Evolutionary conservation across 2,888 invertebrate genomes (phyloP).

Genomic region (Drosophila quinaria): DNA sequence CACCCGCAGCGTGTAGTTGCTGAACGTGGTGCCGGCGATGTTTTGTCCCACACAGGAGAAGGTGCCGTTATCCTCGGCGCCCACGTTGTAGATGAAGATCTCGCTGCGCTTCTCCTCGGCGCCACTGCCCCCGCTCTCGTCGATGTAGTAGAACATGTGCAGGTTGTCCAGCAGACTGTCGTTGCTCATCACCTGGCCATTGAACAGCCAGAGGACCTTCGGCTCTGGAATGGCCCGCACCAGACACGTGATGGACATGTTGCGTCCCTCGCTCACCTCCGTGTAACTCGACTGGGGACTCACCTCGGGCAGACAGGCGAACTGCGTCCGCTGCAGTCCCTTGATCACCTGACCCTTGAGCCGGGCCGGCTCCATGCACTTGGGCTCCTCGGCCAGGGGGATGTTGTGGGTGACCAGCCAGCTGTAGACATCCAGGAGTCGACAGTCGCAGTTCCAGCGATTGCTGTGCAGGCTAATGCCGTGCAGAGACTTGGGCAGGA

Average conservation of each 20-base stretch:
- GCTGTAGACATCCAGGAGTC: conserved; percentile 90
- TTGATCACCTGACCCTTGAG: conserved; percentile 90
- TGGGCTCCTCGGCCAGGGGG: conserved; percentile 92
- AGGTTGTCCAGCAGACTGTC: conserved; percentile 90
- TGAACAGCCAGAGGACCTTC: conserved; percentile 93
- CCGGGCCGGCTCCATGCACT: conserved; percentile 90
- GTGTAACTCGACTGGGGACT: conserved; percentile 91
- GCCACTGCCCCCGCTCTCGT: conserved; percentile 89
- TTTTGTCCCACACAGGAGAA: conserved; percentile 95
- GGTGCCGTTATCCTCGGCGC: conserved; percentile 93
- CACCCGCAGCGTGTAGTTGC: conserved; percentile 93
- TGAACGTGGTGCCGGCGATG: conserved; percentile 91
- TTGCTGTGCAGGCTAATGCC: conserved; percentile 94
- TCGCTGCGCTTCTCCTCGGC: conserved; percentile 91
- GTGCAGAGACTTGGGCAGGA: conserved; percentile 91
- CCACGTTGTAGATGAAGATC: conserved; percentile 92
- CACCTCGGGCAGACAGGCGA: conserved; percentile 93
- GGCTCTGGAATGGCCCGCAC: conserved; percentile 94
- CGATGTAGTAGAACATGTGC: conserved; percentile 90
- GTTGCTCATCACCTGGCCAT: conserved; percentile 92
- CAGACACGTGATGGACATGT: conserved; percentile 92
- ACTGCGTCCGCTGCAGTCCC: conserved; percentile 89
- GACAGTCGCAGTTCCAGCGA: conserved; percentile 96
- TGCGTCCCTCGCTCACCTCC: conserved; percentile 92
- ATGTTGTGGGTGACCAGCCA: conserved; percentile 93